Evolutionary conservation across 2,888 invertebrate genomes (phyloP).

Genomic region (Lymantria monacha): DNA sequence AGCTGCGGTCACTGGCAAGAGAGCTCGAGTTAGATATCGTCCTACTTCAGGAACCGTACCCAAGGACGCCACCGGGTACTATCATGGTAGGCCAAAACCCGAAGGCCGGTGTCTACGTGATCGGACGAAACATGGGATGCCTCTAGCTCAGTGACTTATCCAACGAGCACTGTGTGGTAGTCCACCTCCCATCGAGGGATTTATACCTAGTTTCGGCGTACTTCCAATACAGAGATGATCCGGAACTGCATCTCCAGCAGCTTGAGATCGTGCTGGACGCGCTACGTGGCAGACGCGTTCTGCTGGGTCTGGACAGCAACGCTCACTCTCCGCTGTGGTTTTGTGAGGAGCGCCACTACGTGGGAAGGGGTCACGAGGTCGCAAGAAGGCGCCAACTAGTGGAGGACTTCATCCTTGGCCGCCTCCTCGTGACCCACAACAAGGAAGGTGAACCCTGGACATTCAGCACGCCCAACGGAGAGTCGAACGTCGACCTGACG

Average conservation of each 20-base stretch:
- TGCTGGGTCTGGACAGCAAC: neutral
- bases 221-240: neutral
- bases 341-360: neutral
- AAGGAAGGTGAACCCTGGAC: conserved; percentile 4
- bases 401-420: neutral
- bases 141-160: neutral
- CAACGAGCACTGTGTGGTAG: neutral
- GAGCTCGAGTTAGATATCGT: too few relatives aligned
- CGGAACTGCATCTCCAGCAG: neutral
- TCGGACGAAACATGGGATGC: too few relatives aligned
- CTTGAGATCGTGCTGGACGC: neutral
- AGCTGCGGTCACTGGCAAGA: too few relatives aligned
- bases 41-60: too few relatives aligned
- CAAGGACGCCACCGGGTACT: too few relatives aligned
- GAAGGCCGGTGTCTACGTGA: too few relatives aligned
- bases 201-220: neutral
- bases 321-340: neutral
- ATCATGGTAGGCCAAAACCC: too few relatives aligned
- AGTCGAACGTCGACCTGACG: conserved; percentile 32
- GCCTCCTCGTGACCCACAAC: neutral
- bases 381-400: neutral
- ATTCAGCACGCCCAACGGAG: conserved; percentile 12
- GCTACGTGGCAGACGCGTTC: neutral
- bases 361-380: neutral
- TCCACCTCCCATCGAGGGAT: neutral